Percentiles rank a stretch among this genome's conserved stretches.
Conservation (phyloP, 2,113 vertebrate genomes). For the Tiliqua scincoides region DNA sequence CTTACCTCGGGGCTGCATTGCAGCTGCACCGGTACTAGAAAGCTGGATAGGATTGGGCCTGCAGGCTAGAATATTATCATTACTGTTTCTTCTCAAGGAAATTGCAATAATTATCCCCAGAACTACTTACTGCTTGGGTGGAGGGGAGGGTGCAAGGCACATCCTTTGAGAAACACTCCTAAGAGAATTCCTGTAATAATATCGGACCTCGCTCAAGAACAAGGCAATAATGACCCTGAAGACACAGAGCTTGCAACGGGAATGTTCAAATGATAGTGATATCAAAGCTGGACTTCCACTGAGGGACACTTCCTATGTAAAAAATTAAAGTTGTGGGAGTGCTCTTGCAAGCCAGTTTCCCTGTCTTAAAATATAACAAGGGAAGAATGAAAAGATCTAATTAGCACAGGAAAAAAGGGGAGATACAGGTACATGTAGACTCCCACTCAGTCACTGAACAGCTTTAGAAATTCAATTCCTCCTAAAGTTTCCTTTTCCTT, state of each 20-base stretch:
- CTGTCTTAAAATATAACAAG: neutral
- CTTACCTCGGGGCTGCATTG: no score
- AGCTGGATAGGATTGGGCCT: no score
- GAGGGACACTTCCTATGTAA: neutral
- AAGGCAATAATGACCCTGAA: neutral
- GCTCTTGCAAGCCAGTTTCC: neutral
- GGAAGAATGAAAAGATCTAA: neutral
- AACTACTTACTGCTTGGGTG: neutral
- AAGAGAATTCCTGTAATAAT: neutral
- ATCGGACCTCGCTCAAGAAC: neutral
- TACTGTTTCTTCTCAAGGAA: neutral
- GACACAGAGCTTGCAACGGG: neutral
- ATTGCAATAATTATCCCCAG: neutral
- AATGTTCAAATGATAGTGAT: neutral
- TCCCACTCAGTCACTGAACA: neutral
- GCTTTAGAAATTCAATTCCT: neutral
- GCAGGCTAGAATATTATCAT: no score
- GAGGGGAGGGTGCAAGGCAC: neutral
- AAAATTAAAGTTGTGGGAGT: no score
- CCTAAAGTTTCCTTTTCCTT: neutral
- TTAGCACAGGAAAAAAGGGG: neutral
- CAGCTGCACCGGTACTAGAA: no score
- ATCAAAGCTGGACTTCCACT: neutral
- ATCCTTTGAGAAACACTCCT: neutral
- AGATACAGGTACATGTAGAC: neutral